Base-by-base conservation (phyloP, 2,888 invertebrate species). In the Lepidochrysops patricia region DNA sequence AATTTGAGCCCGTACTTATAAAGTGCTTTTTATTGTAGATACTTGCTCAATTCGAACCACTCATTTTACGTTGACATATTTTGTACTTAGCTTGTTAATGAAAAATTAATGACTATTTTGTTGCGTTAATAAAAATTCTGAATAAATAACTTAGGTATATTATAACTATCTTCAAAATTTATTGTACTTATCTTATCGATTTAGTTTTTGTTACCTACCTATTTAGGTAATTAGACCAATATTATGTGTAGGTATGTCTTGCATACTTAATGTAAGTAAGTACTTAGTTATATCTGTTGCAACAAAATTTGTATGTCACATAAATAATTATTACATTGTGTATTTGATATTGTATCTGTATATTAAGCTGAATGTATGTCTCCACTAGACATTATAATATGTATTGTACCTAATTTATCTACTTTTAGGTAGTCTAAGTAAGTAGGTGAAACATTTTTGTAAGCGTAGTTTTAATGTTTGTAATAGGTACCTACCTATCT, bases 31-130 rank as follows among this genome's bases (percentile, higher is more conserved):
- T 50, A 26, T 50, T 52, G 13, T 3, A 27, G 13, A n/a, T n/a
- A n/a, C n/a, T 52, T 15, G 52, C 27, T 27, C 27, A 52, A 50
- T 50, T 15, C 15, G 5, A 15, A 7, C 7, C 19, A 23, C 43
- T 9, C 27, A 52, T 15, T 50, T 27, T 52, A 15, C 27, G 5
- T 13, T 26, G 13, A 50, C 13, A 26, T 50, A 54, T 32, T 54
- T 54, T 54, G 54, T 54, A 32, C 54, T 32, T 32, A 54, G 29
- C 19, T 54, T 54, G 29, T 54, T 19, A 19, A 7, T 23, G 9
- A 29, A 29, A 25, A 5, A 25, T 26, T 50, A 13, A 2, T 12
- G 6, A 50, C 9, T 15, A n/a, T 26, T 26, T 26, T 49, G 25
- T 49, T 43, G 15, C 35, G 35, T 23, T 43, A 6, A 12, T 43